A percentile compares a stretch with the other conserved stretches of the same genome.
These are phyloP conservation scores for Girardinus metallicus DNA, from an alignment of 2,797 vertebrate genomes.

Conservation along the genomic window DNA sequence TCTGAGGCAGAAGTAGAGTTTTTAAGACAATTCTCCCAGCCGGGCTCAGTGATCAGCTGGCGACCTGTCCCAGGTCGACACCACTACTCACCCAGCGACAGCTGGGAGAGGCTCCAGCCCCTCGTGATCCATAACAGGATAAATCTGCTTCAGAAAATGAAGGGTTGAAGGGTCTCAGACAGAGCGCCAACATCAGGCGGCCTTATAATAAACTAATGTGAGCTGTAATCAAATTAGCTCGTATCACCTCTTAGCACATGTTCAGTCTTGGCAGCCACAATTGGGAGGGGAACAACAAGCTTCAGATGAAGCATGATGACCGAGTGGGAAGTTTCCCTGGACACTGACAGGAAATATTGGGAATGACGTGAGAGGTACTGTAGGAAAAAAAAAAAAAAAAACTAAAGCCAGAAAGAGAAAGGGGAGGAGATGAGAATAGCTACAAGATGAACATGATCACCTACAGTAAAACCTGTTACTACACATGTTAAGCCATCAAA, in stretches of 20 bases:
- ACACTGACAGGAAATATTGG: constrained; percentile 3
- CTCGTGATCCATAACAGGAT: constrained; percentile 3
- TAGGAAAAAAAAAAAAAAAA: background rate
- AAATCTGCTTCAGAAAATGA: background rate
- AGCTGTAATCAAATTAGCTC: constrained; percentile 61
- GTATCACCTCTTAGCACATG: constrained; percentile 41
- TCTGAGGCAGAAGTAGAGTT: background rate
- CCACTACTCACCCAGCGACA: background rate
- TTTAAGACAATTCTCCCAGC: background rate
- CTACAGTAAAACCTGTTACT: constrained; percentile 56
- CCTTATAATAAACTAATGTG: constrained; percentile 1
- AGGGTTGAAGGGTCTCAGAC: background rate
- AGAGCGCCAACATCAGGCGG: background rate
- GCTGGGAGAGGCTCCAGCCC: background rate
- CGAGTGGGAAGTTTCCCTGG: constrained; percentile 7
- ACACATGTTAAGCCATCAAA: constrained; percentile 28
- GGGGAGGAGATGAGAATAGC: constrained; percentile 34
- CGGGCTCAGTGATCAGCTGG: background rate
- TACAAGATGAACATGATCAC: constrained; percentile 64
- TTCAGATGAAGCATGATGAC: constrained; percentile 12
- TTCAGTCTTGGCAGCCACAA: constrained; percentile 46
- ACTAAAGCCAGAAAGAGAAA: background rate
- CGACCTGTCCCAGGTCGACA: background rate
- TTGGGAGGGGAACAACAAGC: constrained; percentile 14
- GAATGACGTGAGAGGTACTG: background rate